These are phyloP conservation scores for Furnarius figulus DNA, from an alignment of 2,113 vertebrate genomes.

Conservation along the genomic window DNA sequence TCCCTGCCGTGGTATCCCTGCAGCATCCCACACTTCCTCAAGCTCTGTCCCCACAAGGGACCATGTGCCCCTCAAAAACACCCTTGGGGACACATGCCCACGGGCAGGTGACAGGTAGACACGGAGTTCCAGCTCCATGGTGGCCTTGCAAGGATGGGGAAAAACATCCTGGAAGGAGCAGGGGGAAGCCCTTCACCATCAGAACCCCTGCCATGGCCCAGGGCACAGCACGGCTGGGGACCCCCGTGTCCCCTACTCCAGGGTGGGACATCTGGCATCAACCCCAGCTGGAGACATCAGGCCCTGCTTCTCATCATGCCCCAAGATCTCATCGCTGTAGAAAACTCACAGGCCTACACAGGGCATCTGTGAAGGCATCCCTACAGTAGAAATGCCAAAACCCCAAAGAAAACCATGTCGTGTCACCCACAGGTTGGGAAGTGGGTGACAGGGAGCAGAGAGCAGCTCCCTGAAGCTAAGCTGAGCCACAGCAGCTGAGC, in stretches of 20 bases:
- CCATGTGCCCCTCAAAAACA: fast-evolving
- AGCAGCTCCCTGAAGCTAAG: background rate
- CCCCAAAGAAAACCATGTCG: fast-evolving
- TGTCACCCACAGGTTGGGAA: background rate
- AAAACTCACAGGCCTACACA: background rate
- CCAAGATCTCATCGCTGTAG: background rate
- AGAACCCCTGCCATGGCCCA: fast-evolving
- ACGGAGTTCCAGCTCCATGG: fast-evolving
- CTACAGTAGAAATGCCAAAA: background rate
- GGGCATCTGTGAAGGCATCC: background rate
- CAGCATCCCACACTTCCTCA: fast-evolving
- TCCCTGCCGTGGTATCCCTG: background rate
- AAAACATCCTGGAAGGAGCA: background rate
- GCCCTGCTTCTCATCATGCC: fast-evolving
- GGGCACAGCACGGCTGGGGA: fast-evolving
- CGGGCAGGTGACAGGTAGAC: background rate
- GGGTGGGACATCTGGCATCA: too few species aligned
- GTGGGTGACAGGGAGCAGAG: background rate
- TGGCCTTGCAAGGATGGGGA: background rate
- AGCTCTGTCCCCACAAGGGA: fast-evolving
- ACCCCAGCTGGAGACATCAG: background rate
- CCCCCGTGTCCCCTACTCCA: fast-evolving
- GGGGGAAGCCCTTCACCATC: fast-evolving
- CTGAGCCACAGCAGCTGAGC: background rate
- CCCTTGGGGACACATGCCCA: background rate